A percentile compares a stretch with the other conserved stretches of the same genome.
Evolutionary conservation across 1,140 invertebrate species (phyloP).

Genomic region (Caenorhabditis remanei): DNA sequence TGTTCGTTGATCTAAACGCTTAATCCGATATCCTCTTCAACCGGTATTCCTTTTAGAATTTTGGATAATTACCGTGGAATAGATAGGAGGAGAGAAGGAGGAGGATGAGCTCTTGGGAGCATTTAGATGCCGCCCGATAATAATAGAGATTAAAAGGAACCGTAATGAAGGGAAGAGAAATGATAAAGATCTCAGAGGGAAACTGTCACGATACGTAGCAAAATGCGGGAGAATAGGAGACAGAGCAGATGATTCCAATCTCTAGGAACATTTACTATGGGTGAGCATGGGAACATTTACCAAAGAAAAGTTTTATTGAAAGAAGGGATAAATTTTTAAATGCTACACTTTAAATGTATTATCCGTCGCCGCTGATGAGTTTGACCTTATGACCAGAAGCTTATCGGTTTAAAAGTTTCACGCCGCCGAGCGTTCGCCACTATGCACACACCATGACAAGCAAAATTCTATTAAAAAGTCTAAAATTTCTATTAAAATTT

Average conservation of each 20-base stretch:
- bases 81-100: background rate
- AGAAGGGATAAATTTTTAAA: too few relatives aligned
- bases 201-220: background rate
- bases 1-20: background rate
- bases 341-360: too few relatives aligned
- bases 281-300: too few relatives aligned
- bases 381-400: too few relatives aligned
- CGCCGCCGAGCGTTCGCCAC: too few relatives aligned
- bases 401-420: too few relatives aligned
- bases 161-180: background rate
- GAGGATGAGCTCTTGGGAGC: slow-evolving; percentile 14
- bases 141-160: background rate
- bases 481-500: slow-evolving; percentile 45
- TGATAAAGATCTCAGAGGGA: slow-evolving; percentile 18
- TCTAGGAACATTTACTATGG: too few relatives aligned
- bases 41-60: background rate
- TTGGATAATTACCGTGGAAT: background rate
- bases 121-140: slow-evolving; percentile 29
- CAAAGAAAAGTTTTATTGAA: too few relatives aligned
- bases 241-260: too few relatives aligned
- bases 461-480: background rate
- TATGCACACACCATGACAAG: too few relatives aligned
- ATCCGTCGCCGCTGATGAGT: too few relatives aligned
- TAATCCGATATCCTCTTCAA: background rate
- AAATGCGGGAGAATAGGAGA: background rate